Evolutionary conservation across 2,797 vertebrate genomes (phyloP).

Genomic region (Xenopus petersii): DNA sequence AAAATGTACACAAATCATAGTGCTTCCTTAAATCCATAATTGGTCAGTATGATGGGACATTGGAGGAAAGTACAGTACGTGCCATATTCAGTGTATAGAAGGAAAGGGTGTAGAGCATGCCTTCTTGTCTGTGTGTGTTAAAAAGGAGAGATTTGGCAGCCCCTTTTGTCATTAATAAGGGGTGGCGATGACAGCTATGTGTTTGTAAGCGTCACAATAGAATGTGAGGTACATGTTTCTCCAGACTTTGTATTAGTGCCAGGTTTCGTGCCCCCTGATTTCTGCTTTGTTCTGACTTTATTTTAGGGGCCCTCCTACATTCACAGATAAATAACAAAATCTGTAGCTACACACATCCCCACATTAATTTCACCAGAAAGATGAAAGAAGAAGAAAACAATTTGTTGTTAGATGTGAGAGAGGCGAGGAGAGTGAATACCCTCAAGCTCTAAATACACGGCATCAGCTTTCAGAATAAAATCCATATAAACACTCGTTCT

Average conservation of each 20-base stretch:
- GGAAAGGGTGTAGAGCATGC: not conserved
- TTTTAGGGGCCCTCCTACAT: constrained; percentile 9
- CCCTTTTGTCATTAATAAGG: not conserved
- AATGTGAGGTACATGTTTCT: not conserved
- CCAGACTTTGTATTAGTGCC: constrained; percentile 4
- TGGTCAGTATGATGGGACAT: too few species aligned
- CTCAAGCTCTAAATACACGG: constrained; percentile 33
- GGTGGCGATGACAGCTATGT: not conserved
- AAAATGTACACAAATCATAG: too few species aligned
- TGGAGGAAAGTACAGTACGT: not conserved
- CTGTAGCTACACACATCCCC: constrained; percentile 14
- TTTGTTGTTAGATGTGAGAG: constrained; percentile 42
- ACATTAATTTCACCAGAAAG: constrained; percentile 28
- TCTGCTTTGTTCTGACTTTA: not conserved
- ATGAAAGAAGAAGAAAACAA: constrained; percentile 39
- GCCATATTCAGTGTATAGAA: not conserved
- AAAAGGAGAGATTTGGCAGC: not conserved
- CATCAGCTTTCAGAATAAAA: constrained; percentile 43
- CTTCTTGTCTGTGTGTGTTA: not conserved
- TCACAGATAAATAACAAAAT: constrained; percentile 24
- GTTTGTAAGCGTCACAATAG: not conserved
- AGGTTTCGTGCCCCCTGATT: not conserved
- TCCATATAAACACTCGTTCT: constrained; percentile 41
- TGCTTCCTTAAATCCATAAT: too few species aligned
- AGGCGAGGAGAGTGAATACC: constrained; percentile 34